phyloP scores from a whole-genome alignment of 2,797 vertebrate genomes.

The Acropternis orthonyx region DNA sequence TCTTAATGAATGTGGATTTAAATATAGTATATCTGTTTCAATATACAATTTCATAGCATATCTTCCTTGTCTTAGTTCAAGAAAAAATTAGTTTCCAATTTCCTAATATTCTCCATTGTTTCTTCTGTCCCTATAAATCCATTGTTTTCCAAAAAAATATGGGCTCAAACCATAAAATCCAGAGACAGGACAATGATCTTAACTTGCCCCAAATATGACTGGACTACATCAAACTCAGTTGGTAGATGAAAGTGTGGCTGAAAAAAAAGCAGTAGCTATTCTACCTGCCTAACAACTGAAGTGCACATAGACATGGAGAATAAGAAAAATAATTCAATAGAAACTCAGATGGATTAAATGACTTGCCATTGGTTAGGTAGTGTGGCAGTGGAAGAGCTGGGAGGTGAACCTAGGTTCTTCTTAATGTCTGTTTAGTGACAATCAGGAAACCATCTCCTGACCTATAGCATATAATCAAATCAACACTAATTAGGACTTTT shows the following conservation, averaged over 20 bases:
- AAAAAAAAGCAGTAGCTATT: background rate
- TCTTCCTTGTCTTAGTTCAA: background rate
- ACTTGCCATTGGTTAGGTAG: background rate
- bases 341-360: background rate
- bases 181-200: background rate
- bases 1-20: background rate
- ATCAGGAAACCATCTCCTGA: background rate
- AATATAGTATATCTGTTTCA: background rate
- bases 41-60: background rate
- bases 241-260: background rate
- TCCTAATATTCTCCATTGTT: background rate
- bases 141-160: background rate
- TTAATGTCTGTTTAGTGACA: background rate
- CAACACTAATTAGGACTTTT: background rate
- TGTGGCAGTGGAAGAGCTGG: background rate
- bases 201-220: background rate
- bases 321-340: background rate
- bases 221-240: background rate
- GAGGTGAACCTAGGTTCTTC: background rate
- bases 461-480: background rate
- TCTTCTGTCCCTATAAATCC: background rate
- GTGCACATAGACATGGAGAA: background rate
- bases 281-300: background rate
- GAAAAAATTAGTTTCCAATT: background rate
- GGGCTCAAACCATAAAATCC: background rate